Evolutionary conservation across 2,888 invertebrate genomes (phyloP), one percentile per base, ranked within the genome.

Genomic region (Ichneumon xanthorius): DNA sequence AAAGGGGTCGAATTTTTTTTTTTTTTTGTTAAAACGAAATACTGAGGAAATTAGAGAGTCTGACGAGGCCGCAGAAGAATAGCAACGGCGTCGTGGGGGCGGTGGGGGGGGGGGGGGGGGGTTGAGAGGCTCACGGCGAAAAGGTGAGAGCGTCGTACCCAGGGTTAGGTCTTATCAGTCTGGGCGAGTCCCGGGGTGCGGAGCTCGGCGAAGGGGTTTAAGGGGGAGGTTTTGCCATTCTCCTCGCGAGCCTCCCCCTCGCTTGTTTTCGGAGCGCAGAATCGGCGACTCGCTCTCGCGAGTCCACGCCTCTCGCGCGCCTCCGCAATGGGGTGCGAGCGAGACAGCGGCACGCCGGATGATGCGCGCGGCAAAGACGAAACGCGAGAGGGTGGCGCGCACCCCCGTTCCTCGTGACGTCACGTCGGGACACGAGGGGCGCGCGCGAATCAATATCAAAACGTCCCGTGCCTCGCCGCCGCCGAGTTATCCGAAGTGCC

Each of bases 291-390:
- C 87, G 86, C 77, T 65, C 85, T 30, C 30, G 16, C 16, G 87
- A 90, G 92, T 92, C 92, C 92, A 92, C 92, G 92, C 92, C 92
- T 88, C 91, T 86, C 88, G 79, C 87, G 78, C 86, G 76, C 88
- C 86, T 77, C 88, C 87, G 89, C 87, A 40, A 58, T 37, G 50
- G 68, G 33, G 11, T 48, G 37, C 53, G 70, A 75, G 53, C 26
- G 50, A 73, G 72, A 72, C 45, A 6, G 72, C 58, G 50, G 45
- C n/a, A 14, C 45, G 77, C 11, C 53, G 48, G 55, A 65, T 75
- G 26, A 33, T 26, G 81, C 63, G 61, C 50, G 61, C 77, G 81
- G 67, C 63, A 53, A 80, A 75, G 76, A 73, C 63, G 85, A 84
- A 82, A 82, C 71, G 67, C 37, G 58, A 72, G 77, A 81, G 85